Conservation (phyloP, 2,888 invertebrate genomes). For the Hirtodrosophila cameraria region DNA sequence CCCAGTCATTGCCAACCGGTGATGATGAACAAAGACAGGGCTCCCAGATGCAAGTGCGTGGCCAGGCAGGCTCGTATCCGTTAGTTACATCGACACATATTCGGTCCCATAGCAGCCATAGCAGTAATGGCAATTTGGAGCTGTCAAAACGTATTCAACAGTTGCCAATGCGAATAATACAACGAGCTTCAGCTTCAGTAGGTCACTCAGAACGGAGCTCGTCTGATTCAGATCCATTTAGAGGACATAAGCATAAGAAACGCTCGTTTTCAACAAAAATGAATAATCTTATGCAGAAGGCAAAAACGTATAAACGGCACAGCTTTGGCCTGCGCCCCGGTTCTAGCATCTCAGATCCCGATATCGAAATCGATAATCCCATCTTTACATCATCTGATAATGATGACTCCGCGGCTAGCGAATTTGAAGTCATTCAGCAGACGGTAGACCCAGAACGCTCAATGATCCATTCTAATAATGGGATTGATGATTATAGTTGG, state of each 20-base stretch:
- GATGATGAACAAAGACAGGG: conserved; percentile 85
- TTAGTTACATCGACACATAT: conserved; percentile 60
- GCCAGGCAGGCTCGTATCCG: conserved; percentile 70
- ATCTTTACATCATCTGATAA: conserved; percentile 81
- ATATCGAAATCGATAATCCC: conserved; percentile 88
- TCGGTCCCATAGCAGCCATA: conserved; percentile 3
- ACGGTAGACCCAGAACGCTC: background rate
- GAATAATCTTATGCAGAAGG: conserved; percentile 93
- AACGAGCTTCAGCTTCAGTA: conserved; percentile 50
- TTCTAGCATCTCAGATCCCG: conserved; percentile 89
- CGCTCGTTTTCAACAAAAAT: conserved; percentile 92
- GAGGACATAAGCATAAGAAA: conserved; percentile 85
- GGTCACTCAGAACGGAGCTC: background rate
- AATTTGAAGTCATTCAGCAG: conserved; percentile 28
- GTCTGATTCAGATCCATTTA: background rate
- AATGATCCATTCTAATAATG: background rate
- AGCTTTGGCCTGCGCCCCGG: conserved; percentile 85
- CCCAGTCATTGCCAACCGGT: conserved; percentile 91
- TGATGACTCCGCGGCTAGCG: conserved; percentile 73
- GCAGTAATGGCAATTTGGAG: conserved; percentile 40
- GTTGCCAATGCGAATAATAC: conserved; percentile 72
- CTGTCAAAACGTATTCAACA: conserved; percentile 74
- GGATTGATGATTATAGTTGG: background rate
- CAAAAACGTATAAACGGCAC: conserved; percentile 86
- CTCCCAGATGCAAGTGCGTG: conserved; percentile 55